Conservation (phyloP, 1,140 invertebrate species). For the Lepidotrigona ventralis region DNA sequence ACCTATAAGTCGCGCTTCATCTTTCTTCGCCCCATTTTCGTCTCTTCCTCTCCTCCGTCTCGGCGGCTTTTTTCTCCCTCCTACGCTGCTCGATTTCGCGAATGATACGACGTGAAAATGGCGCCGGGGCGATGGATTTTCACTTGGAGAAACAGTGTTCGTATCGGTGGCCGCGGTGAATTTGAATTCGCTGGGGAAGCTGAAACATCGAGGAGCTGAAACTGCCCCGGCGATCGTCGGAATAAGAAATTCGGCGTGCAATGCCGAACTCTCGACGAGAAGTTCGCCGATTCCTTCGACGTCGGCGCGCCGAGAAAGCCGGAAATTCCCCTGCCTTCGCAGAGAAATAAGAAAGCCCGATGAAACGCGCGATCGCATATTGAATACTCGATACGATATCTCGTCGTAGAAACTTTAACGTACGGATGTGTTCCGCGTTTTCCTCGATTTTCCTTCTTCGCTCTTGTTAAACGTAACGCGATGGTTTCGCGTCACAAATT, state of each 20-base stretch:
- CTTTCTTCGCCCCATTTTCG: not conserved
- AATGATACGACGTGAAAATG: constrained; percentile 39
- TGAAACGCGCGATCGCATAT: not conserved
- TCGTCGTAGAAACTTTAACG: not conserved
- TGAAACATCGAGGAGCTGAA: not conserved
- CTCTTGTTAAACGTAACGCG: not conserved
- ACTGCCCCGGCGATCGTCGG: not conserved
- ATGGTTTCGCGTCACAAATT: too few species aligned
- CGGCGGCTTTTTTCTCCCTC: not conserved
- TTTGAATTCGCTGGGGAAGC: constrained; percentile 30
- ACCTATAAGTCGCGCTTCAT: not conserved
- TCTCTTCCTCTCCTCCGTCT: too few species aligned
- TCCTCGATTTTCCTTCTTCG: not conserved
- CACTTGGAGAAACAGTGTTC: constrained; percentile 1
- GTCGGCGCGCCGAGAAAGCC: not conserved
- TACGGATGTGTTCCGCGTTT: too few species aligned
- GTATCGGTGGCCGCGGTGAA: constrained; percentile 9
- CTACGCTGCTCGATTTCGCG: constrained; percentile 14
- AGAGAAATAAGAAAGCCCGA: not conserved
- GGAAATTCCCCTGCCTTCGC: not conserved
- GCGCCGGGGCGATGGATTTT: constrained; percentile 1
- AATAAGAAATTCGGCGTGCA: constrained; percentile 18
- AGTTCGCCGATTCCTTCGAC: not conserved
- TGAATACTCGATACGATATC: not conserved
- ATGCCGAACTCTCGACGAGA: constrained; percentile 1